A percentile compares a stretch with the other conserved stretches of the same genome.
Evolutionary conservation across 2,888 invertebrate species (phyloP).

Genomic region (Hymenopus coronatus): DNA sequence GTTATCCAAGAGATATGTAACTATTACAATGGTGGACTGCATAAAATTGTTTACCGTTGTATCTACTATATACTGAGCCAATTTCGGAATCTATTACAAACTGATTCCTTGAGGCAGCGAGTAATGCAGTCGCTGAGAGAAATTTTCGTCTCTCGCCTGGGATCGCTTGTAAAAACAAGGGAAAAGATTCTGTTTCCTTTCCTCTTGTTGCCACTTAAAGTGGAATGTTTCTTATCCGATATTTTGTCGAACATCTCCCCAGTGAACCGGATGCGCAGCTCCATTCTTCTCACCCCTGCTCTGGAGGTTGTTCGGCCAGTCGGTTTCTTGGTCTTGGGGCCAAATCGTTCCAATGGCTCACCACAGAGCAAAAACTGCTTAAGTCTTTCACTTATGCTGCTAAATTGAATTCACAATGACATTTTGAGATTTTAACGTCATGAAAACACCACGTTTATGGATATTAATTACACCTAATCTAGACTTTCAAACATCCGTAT

Average conservation of each 20-base stretch:
- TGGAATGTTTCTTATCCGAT: conserved; percentile 1
- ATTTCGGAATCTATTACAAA: too few relatives aligned
- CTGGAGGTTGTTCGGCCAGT: background rate
- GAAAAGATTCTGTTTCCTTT: background rate
- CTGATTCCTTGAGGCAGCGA: too few relatives aligned
- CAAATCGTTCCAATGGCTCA: background rate
- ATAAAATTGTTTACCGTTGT: too few relatives aligned
- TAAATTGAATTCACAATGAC: too few relatives aligned
- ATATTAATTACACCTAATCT: too few relatives aligned
- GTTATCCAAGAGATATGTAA: too few relatives aligned
- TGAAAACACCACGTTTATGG: too few relatives aligned
- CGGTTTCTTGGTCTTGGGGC: conserved; percentile 16
- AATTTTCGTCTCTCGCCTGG: background rate
- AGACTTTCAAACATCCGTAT: too few relatives aligned
- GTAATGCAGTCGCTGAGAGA: too few relatives aligned
- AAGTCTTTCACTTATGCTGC: background rate
- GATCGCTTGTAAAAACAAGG: background rate
- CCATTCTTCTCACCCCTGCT: background rate
- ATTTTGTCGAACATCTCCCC: conserved; percentile 9
- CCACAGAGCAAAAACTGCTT: background rate
- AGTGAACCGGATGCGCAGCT: background rate
- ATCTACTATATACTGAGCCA: too few relatives aligned
- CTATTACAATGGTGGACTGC: too few relatives aligned
- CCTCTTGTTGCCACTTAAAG: background rate
- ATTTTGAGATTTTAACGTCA: too few relatives aligned